Conservation (phyloP, 2,113 vertebrate genomes). For the Phylloscopus trochilus region DNA sequence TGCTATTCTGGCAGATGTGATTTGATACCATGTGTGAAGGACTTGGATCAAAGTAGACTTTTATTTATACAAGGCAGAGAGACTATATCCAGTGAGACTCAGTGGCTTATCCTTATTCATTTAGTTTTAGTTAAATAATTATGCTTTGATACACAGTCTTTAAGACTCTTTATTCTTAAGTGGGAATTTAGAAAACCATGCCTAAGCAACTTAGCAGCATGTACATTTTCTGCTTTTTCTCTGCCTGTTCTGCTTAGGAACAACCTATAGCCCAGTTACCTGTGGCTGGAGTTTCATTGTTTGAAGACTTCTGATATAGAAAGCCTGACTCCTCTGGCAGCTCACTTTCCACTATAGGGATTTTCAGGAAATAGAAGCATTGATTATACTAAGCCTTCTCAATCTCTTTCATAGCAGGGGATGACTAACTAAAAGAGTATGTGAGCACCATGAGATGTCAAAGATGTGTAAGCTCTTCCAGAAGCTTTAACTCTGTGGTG, state of each 20-base stretch:
- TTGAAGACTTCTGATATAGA: background rate
- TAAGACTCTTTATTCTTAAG: background rate
- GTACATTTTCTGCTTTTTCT: background rate
- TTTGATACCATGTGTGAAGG: slow-evolving; percentile 45
- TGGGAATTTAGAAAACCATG: background rate
- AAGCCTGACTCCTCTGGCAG: background rate
- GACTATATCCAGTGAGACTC: background rate
- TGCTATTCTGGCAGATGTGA: slow-evolving; percentile 1
- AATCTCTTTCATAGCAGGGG: background rate
- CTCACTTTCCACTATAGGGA: background rate
- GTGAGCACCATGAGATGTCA: background rate
- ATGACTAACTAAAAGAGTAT: background rate
- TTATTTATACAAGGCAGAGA: background rate
- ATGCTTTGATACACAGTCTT: background rate
- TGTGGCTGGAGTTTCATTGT: background rate
- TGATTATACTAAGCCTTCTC: background rate
- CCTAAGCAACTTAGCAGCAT: background rate
- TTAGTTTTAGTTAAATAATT: slow-evolving; percentile 5
- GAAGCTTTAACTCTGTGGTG: background rate
- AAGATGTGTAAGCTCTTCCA: background rate
- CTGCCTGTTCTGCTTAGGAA: background rate
- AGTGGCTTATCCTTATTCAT: background rate
- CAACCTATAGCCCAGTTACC: background rate
- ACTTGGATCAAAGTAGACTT: slow-evolving; percentile 14
- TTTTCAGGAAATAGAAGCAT: background rate